Conservation (phyloP, 2,797 vertebrate species). For the Gambusia yucatana region DNA sequence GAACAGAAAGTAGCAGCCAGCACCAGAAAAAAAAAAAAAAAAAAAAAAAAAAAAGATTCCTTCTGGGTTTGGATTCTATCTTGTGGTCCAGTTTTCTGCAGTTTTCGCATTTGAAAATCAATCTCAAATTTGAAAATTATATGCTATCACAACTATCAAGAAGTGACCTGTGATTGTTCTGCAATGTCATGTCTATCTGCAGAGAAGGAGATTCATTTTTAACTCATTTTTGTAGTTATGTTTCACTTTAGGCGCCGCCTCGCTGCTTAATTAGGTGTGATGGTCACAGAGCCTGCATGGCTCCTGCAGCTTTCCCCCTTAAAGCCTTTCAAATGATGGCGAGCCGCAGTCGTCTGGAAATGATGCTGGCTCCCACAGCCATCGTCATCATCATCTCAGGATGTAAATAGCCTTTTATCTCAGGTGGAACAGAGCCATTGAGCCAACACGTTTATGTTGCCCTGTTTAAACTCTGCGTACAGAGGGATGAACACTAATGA, state of each 20-base stretch:
- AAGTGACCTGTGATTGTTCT: slow-evolving; percentile 57
- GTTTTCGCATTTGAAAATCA: slow-evolving; percentile 64
- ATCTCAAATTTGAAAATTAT: slow-evolving; percentile 57
- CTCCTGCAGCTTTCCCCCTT: slow-evolving; percentile 69
- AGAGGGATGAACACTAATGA: slow-evolving; percentile 76
- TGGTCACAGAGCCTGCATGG: slow-evolving; percentile 73
- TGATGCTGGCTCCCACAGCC: slow-evolving; percentile 59
- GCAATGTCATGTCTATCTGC: slow-evolving; percentile 44
- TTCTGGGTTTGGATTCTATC: slow-evolving; percentile 48
- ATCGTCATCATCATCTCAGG: slow-evolving; percentile 66
- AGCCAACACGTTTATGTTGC: slow-evolving; percentile 66
- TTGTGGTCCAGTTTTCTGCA: slow-evolving; percentile 46
- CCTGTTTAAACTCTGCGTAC: slow-evolving; percentile 76
- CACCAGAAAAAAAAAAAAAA: slow-evolving; percentile 40
- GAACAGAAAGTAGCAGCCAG: slow-evolving; percentile 56
- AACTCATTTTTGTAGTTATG: slow-evolving; percentile 61
- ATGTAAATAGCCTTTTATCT: slow-evolving; percentile 83
- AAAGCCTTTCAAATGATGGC: slow-evolving; percentile 74
- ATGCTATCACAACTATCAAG: slow-evolving; percentile 40
- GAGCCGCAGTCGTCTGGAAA: slow-evolving; percentile 70
- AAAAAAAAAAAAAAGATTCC: slow-evolving; percentile 45
- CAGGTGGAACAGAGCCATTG: slow-evolving; percentile 78
- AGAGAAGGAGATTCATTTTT: slow-evolving; percentile 45
- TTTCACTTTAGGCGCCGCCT: slow-evolving; percentile 67
- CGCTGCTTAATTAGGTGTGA: slow-evolving; percentile 79